phyloP scores from a whole-genome alignment of 2,797 vertebrate genomes.

The Urophycis tenuis region DNA sequence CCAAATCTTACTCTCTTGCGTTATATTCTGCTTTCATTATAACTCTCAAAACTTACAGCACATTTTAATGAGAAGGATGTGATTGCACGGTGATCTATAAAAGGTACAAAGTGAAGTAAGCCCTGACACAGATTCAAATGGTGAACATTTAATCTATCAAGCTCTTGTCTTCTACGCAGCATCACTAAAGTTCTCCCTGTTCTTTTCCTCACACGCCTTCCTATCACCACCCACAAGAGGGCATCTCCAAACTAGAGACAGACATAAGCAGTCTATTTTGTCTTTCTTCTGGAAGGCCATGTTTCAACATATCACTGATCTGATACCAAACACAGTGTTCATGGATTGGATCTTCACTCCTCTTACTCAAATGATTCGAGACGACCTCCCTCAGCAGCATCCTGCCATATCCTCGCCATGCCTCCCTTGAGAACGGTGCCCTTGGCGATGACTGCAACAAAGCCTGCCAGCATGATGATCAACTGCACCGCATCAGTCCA shows the following conservation, averaged over 20 bases:
- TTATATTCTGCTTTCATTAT: neutral
- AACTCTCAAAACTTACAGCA: neutral
- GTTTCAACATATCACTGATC: neutral
- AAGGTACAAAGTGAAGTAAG: neutral
- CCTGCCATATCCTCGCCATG: constrained; percentile 66
- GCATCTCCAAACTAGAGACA: neutral
- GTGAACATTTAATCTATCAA: neutral
- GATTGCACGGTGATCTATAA: neutral
- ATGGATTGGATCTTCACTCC: neutral
- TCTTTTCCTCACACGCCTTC: neutral
- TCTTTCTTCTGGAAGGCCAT: neutral
- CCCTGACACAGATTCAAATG: neutral
- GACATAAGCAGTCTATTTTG: neutral
- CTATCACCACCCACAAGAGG: neutral
- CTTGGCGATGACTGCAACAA: constrained; percentile 70
- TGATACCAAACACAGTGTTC: neutral
- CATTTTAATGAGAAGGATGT: neutral
- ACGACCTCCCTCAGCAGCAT: constrained; percentile 62
- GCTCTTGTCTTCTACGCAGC: neutral
- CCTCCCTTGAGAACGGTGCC: constrained; percentile 70
- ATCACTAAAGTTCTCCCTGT: neutral
- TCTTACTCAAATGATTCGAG: constrained; percentile 69
- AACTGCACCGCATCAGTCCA: constrained; percentile 81
- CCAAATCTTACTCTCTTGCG: neutral
- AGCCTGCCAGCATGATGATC: constrained; percentile 74